Evolutionary conservation across 2,888 invertebrate genomes (phyloP).

Genomic region (Lamellibrachia satsuma): DNA sequence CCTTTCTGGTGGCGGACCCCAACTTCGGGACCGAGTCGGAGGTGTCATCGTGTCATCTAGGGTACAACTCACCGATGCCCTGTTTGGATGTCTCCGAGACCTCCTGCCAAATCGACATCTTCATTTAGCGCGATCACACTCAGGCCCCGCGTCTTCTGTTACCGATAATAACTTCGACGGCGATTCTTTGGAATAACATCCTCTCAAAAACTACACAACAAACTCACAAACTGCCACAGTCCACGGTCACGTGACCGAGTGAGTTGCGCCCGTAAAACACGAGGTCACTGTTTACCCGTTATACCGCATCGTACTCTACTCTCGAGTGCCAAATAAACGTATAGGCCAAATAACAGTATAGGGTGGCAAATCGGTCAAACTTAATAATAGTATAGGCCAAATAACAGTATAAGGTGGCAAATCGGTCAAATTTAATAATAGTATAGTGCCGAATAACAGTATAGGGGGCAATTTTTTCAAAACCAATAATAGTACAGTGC

Average conservation of each 20-base stretch:
- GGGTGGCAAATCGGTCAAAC: too few species aligned
- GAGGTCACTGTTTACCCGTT: background rate
- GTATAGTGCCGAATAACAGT: too few species aligned
- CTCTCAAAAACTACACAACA: constrained; percentile 11
- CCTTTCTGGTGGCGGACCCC: background rate
- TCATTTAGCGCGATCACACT: background rate
- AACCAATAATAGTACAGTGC: too few species aligned
- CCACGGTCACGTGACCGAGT: background rate
- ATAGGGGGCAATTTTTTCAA: too few species aligned
- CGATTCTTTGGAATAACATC: background rate
- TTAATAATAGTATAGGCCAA: too few species aligned
- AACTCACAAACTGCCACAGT: background rate
- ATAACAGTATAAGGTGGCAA: too few species aligned
- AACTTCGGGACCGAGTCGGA: background rate
- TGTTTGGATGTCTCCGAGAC: background rate
- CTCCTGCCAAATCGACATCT: constrained; percentile 2
- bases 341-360: too few species aligned
- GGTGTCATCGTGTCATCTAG: background rate
- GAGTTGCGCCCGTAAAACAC: background rate
- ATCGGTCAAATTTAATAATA: too few species aligned
- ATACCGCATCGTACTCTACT: background rate
- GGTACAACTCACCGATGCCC: constrained; percentile 2
- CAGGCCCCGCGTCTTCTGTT: background rate
- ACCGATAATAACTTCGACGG: background rate
- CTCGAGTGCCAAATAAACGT: too few species aligned